Evolutionary conservation across 2,797 vertebrate species (phyloP), one percentile per base, ranked within the genome.

Genomic region (Parotocinclus haroldoi): DNA sequence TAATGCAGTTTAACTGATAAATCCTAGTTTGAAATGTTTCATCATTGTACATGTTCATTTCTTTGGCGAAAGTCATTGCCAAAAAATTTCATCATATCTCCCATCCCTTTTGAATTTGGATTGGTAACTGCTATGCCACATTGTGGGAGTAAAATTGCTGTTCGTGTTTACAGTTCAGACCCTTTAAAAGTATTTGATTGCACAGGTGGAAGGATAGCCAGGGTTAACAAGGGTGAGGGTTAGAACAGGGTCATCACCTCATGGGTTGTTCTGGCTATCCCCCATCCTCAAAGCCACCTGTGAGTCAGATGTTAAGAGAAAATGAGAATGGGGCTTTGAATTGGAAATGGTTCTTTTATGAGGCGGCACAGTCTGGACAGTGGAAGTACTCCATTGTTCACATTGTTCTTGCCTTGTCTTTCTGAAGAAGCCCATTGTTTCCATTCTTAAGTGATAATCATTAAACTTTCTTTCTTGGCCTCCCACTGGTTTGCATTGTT

Each of bases 391-490:
- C 45, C 11, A 38, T 68, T 69, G 66, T 56, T 45, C 45, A 16
- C 14, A 51, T 77, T 74, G 72, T 69, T 70, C 50, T 49, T 12
- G 44, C 37, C 49, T 66, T 59, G 55, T 66, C 50, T 72, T 48
- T 59, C 42, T 58, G 45, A 54, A 56, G 50, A 37, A 51, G 6
- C 3, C 49, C 48, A 66, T 69, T 74, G 67, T 74, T 57, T n/a
- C 52, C 57, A 38, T 17, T 51, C 59, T 39, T 56, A 44, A 38
- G 68, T 72, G 60, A 62, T 52, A 14, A 67, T 74, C 7, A 57
- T 50, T 46, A 56, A 67, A 16, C 58, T 58, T 60, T 55, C 12
- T 56, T 39, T 53, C 55, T 58, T 57, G 37, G 9, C 4, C 55
- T 54, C 60, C 51, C 61, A 65, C 37, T 49, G 50, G 7, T 46